Percentiles rank a stretch among this genome's conserved stretches.
phyloP scores from a whole-genome alignment of 2,888 invertebrate species.

The Notodonta ziczac region DNA sequence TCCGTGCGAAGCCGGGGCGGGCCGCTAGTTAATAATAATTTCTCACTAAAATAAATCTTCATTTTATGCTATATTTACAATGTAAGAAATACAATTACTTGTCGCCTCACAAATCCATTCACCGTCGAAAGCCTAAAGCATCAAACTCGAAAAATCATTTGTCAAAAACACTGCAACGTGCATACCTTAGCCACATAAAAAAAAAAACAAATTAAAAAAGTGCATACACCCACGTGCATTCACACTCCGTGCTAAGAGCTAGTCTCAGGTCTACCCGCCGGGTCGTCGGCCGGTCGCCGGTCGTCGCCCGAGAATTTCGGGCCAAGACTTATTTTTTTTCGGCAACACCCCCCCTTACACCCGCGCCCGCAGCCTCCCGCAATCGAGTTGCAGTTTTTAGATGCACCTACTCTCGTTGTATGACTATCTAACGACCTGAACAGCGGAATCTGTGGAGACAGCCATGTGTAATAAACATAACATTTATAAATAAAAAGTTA shows the following conservation, averaged over 20 bases:
- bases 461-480: background rate
- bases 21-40: no score
- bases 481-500: background rate
- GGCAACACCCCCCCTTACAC: constrained; percentile 26
- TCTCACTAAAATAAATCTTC: no score
- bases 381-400: constrained; percentile 83
- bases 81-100: no score
- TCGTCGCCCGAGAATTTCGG: constrained; percentile 78
- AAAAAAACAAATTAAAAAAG: constrained; percentile 10
- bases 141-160: constrained; percentile 10
- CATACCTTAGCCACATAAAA: constrained; percentile 10
- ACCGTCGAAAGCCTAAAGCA: background rate
- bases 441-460: constrained; percentile 48
- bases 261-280: constrained; percentile 48
- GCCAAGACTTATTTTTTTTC: constrained; percentile 62
- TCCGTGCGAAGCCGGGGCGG: no score
- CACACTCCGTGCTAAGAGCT: constrained; percentile 43
- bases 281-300: constrained; percentile 81
- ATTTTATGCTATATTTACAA: no score
- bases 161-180: constrained; percentile 13
- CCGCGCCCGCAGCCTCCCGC: constrained; percentile 55
- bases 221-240: constrained; percentile 32
- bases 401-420: constrained; percentile 81
- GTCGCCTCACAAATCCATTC: background rate
- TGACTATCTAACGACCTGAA: constrained; percentile 78